Evolutionary conservation across 2,888 invertebrate genomes (phyloP).

Genomic region (Malachius bipustulatus): DNA sequence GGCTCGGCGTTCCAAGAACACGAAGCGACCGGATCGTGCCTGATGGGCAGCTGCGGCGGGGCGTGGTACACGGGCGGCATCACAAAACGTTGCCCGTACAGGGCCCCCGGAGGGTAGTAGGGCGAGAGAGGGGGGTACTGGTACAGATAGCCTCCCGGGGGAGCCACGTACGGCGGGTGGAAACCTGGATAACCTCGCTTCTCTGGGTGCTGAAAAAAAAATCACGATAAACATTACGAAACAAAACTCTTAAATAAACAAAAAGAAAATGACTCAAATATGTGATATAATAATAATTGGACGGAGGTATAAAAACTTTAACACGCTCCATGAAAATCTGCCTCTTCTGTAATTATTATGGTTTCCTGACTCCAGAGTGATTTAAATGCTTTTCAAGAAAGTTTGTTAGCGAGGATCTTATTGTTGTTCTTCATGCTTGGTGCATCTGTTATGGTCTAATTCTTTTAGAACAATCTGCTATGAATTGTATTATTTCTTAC

Average conservation of each 20-base stretch:
- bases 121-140: conserved; percentile 13
- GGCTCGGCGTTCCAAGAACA: neutral
- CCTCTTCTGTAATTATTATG: no score
- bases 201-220: conserved; percentile 26
- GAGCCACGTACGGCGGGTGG: conserved; percentile 8
- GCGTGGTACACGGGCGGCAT: conserved; percentile 13
- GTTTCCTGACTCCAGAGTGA: no score
- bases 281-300: conserved; percentile 4
- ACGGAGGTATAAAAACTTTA: no score
- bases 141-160: conserved; percentile 13
- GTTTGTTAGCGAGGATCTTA: no score
- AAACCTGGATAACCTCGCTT: conserved; percentile 19
- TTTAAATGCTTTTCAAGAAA: no score
- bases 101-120: conserved; percentile 10
- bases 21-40: neutral
- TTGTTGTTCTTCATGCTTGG: no score
- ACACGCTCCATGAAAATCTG: no score
- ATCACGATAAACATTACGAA: conserved; percentile 10
- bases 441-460: no score
- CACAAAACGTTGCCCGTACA: conserved; percentile 10
- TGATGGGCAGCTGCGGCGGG: conserved; percentile 11
- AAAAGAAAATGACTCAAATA: neutral
- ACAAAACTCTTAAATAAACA: conserved; percentile 4
- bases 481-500: no score
- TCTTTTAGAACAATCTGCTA: no score